Percentiles rank a stretch among this genome's conserved stretches.
Evolutionary conservation across 2,113 vertebrate species (phyloP).

Genomic region (Alectura lathami): DNA sequence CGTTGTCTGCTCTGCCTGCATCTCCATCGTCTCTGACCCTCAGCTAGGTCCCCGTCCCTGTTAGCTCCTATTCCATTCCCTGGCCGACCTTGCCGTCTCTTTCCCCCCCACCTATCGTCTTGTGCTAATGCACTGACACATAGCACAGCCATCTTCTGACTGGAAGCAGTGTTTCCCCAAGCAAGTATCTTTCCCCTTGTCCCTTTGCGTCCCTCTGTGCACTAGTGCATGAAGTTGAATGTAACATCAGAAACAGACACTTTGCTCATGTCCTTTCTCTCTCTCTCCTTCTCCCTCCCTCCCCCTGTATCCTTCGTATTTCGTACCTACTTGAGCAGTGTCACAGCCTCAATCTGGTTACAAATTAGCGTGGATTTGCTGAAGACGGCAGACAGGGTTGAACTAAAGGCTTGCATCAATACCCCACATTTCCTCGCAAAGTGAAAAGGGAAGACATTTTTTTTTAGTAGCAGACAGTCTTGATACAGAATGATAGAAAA

Average conservation of each 20-base stretch:
- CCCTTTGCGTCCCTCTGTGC: not conserved
- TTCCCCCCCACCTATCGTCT: not conserved
- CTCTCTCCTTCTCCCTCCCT: not conserved
- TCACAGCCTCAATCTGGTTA: not conserved
- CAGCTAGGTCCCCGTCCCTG: not conserved
- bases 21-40: accelerated
- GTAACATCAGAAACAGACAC: not conserved
- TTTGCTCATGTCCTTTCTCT: not conserved
- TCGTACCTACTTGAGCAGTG: not conserved
- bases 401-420: not conserved
- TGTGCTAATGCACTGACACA: not conserved
- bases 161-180: not conserved
- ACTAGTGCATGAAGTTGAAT: not conserved
- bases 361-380: not conserved
- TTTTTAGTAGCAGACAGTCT: not conserved
- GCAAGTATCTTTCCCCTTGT: not conserved
- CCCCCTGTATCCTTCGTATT: not conserved
- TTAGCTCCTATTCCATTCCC: not conserved
- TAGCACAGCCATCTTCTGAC: not conserved
- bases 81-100: not conserved
- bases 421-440: not conserved
- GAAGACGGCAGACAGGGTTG: not conserved
- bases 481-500: slow-evolving; percentile 3
- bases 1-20: accelerated
- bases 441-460: not conserved